Evolutionary conservation across 2,797 vertebrate species (phyloP).

Genomic region (Onychomys arenicola): DNA sequence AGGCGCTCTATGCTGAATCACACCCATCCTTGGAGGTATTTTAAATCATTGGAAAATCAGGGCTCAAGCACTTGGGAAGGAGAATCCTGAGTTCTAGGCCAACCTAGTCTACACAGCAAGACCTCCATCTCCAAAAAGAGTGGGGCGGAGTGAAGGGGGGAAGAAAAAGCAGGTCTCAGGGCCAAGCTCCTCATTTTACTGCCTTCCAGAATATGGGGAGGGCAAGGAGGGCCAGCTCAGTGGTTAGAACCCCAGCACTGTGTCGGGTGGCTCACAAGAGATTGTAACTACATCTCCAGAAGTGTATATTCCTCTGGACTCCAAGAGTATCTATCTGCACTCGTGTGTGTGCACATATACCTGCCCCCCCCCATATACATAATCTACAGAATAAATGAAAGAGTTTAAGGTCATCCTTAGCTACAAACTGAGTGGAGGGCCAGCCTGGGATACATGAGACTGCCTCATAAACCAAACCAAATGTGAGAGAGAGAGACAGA

Average conservation of each 20-base stretch:
- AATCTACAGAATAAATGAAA: neutral
- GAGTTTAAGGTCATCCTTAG: neutral
- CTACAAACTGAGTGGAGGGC: neutral
- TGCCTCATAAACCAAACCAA: neutral
- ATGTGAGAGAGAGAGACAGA: neutral
- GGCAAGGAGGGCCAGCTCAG: neutral
- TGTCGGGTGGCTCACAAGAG: neutral
- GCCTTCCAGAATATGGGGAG: neutral
- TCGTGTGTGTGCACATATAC: too few relatives aligned
- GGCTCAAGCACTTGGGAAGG: neutral
- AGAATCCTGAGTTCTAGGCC: neutral
- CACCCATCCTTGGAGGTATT: neutral
- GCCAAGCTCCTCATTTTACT: slow-evolving; percentile 16
- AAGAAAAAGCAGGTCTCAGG: neutral
- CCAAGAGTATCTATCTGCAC: too few relatives aligned
- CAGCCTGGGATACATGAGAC: neutral
- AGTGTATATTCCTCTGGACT: too few relatives aligned
- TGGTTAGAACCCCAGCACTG: neutral
- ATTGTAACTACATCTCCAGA: too few relatives aligned
- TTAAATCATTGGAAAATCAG: slow-evolving; percentile 14
- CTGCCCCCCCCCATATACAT: too few relatives aligned
- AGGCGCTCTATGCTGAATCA: neutral
- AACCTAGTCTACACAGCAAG: neutral
- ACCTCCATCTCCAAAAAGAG: neutral
- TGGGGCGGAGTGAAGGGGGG: fast-evolving